A percentile compares a stretch with the other conserved stretches of the same genome.
Conservation (phyloP, 2,888 invertebrate species). For the Augiades crinisus region DNA sequence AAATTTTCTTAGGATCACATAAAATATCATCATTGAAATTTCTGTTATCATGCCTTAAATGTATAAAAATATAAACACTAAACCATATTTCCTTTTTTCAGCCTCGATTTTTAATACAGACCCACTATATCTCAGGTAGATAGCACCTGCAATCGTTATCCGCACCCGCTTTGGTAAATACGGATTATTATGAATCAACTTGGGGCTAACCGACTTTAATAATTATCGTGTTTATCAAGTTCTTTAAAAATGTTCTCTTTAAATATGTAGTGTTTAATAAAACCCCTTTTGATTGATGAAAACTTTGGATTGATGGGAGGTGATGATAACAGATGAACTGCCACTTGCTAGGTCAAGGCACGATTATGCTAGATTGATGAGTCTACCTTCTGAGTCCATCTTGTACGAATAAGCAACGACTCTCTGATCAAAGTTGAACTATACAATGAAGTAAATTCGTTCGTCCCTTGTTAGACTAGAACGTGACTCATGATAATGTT, state of each 20-base stretch:
- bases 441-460: too few relatives aligned
- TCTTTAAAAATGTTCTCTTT: neutral
- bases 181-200: neutral
- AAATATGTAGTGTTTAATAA: too few relatives aligned
- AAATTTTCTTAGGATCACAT: neutral
- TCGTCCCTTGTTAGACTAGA: too few relatives aligned
- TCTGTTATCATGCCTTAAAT: neutral
- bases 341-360: too few relatives aligned
- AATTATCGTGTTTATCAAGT: neutral
- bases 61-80: neutral
- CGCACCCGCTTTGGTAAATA: constrained; percentile 3
- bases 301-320: too few relatives aligned
- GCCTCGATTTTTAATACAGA: neutral
- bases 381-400: too few relatives aligned
- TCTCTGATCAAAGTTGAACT: too few relatives aligned
- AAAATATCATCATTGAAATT: constrained; percentile 5
- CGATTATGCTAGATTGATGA: too few relatives aligned
- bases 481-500: too few relatives aligned
- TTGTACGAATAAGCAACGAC: too few relatives aligned
- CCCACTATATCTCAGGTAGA: neutral
- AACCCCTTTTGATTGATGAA: too few relatives aligned
- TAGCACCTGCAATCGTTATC: neutral
- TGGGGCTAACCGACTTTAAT: neutral
- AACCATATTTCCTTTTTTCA: neutral
- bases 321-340: too few relatives aligned